Conservation (phyloP, 2,797 vertebrate genomes). For the Pseudotriccus pelzelni region DNA sequence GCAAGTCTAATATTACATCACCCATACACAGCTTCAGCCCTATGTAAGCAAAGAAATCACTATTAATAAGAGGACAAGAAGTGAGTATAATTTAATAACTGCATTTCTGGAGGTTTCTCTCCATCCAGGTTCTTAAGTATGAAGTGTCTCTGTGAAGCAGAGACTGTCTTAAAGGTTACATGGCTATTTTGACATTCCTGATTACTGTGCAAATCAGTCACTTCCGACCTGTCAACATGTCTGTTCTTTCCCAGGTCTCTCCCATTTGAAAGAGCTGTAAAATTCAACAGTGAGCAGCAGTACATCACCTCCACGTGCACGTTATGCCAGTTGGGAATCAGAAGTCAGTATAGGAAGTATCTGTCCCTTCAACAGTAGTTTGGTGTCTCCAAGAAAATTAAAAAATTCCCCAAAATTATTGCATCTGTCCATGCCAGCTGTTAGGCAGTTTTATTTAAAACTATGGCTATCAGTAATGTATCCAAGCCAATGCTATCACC, state of each 20-base stretch:
- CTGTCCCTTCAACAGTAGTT: background rate
- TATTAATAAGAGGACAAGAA: background rate
- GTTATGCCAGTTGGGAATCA: background rate
- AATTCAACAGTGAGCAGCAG: background rate
- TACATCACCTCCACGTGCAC: background rate
- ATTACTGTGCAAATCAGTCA: background rate
- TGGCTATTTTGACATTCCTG: background rate
- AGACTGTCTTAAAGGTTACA: background rate
- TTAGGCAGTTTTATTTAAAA: background rate
- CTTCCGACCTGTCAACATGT: background rate
- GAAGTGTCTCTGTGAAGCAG: background rate
- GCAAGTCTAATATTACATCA: constrained; percentile 40
- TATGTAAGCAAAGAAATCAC: background rate
- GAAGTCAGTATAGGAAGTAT: background rate
- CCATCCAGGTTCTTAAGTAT: background rate
- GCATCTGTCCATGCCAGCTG: background rate
- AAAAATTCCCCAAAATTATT: background rate
- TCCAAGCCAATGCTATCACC: background rate
- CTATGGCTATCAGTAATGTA: background rate
- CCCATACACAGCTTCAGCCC: background rate
- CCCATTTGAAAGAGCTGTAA: background rate
- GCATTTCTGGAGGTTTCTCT: background rate
- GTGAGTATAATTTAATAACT: constrained; percentile 20
- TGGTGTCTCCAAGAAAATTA: background rate
- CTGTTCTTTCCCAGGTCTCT: background rate